Evolutionary conservation across 2,797 vertebrate genomes (phyloP).

Genomic region (Falco biarmicus): DNA sequence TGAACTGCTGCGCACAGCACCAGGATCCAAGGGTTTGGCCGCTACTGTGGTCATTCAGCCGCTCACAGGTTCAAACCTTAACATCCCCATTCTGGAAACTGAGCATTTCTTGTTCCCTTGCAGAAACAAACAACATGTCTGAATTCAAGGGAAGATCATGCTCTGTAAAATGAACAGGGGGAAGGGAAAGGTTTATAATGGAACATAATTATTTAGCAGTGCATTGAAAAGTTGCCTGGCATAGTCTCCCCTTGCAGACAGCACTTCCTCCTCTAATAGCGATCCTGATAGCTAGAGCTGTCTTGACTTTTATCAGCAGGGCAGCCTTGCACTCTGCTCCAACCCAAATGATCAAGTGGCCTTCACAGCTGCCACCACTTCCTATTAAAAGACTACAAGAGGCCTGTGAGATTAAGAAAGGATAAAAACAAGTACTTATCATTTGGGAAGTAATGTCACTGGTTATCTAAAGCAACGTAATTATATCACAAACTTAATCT

Average conservation of each 20-base stretch:
- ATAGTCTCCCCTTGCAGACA: neutral
- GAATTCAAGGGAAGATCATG: neutral
- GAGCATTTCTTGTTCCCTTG: neutral
- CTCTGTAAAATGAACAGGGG: neutral
- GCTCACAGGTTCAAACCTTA: neutral
- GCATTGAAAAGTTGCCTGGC: neutral
- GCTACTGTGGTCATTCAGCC: fast-evolving
- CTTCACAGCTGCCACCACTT: slow-evolving; percentile 69
- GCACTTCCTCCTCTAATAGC: neutral
- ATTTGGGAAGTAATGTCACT: slow-evolving; percentile 71
- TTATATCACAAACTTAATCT: slow-evolving; percentile 78
- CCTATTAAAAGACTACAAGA: slow-evolving; percentile 70
- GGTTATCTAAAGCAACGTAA: slow-evolving; percentile 76
- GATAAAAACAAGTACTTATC: slow-evolving; percentile 76
- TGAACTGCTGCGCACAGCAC: neutral
- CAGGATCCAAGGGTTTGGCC: neutral
- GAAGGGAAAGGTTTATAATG: neutral
- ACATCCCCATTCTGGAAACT: neutral
- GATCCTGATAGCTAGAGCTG: slow-evolving; percentile 33
- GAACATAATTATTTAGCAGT: neutral
- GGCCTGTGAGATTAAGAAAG: slow-evolving; percentile 62
- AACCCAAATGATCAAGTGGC: slow-evolving; percentile 73
- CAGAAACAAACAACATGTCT: neutral
- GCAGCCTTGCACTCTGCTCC: slow-evolving; percentile 49
- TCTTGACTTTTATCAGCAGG: slow-evolving; percentile 61